Base-by-base conservation (phyloP, 2,888 invertebrate species). In the Drosophila dives region DNA sequence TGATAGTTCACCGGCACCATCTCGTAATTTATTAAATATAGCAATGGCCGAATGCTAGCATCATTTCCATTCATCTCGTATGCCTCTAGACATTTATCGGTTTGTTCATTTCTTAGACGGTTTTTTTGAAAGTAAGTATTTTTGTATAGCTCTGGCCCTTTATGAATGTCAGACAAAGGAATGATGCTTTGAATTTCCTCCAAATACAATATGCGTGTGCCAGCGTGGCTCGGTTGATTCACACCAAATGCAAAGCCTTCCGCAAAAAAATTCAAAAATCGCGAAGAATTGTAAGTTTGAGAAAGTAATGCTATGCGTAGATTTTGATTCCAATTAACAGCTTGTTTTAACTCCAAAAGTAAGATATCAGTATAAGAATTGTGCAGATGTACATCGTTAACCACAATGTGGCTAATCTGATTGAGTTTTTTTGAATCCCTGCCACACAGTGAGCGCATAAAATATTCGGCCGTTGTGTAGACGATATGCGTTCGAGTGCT, bases 341-440 rank as follows among this genome's bases (percentile, higher is more conserved):
- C 70, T 6, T 49, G 36, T 23, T 78, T 76, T 5, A 86, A 29
- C 54, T 89, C 90, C 23, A 23, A 53, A 0, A 89, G 53, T 33
- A 86, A 42, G 0, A 86, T 66, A 36, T 86, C 88, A 6, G 69
- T 85, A n/a, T 77, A 80, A 1, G 83, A 63, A 29, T 51, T 71
- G 34, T 87, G 88, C 3, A 74, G 34, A 29, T 89, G 78, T 0
- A 85, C 71, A 60, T 86, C 88, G 29, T 72, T 89, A 0, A 86
- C 59, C 7, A 86, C 64, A 56, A 89, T 26, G 56, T 86, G 88
- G 23, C 80, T 82, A 0, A 85, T 64, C 29, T 75, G n/a, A 8
- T 62, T 38, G 1, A 73, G 49, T n/a, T 67, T 72, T 0, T 61
- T 61, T 0, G 12, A 11, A 0, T 36, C 50, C 17, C 62, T 64